Base-by-base conservation (phyloP, 2,888 invertebrate genomes). In the Mythimna loreyi region DNA sequence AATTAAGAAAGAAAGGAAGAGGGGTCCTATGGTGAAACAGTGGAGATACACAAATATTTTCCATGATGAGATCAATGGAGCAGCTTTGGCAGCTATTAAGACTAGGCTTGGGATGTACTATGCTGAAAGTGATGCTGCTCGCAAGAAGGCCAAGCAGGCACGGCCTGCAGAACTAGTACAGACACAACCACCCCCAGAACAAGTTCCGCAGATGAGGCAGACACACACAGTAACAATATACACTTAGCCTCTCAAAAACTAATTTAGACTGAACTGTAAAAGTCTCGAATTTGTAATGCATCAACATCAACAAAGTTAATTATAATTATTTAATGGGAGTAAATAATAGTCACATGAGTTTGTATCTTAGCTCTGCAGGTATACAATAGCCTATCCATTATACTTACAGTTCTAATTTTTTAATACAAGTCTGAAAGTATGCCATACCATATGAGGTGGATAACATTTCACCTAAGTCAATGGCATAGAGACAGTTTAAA, bases 1-100 rank as follows among this genome's bases (percentile, higher is more conserved):
- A 87, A 72, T 91, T n/a, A 95, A 94, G 74, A 96, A 93, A 78
- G 93, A 95, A 74, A 92, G 93, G 80, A 93, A 91, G 82, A 91
- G 91, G 73, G 95, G 96, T 6, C 96, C 96, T 58, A 82, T 94
- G 53, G 96, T 96, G 0, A 96, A 96, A 82, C 96, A 96, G 74
- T 96, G 96, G 96, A 91, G 96, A 74, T 96, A 96, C 79, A 96
- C 96, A 23, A 96, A 96, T 83, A 95, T 96, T 82, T 96, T 96
- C 78, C 96, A 96, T 88, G 96, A 96, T 85, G 96, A 96, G 85
- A 96, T 96, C 5, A 96, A 96, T 89, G 96, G 96, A 49, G 95
- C 96, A 49, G 96, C 96, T 45, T 86, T 96, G 49, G 93, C 95
- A 49, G 96, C 96, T 21, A 96, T 96, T n/a, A 96, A 96, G 82